Percentiles rank a stretch among this genome's conserved stretches.
Evolutionary conservation across 2,888 invertebrate genomes (phyloP).

Genomic region (Perithous albicinctus): DNA sequence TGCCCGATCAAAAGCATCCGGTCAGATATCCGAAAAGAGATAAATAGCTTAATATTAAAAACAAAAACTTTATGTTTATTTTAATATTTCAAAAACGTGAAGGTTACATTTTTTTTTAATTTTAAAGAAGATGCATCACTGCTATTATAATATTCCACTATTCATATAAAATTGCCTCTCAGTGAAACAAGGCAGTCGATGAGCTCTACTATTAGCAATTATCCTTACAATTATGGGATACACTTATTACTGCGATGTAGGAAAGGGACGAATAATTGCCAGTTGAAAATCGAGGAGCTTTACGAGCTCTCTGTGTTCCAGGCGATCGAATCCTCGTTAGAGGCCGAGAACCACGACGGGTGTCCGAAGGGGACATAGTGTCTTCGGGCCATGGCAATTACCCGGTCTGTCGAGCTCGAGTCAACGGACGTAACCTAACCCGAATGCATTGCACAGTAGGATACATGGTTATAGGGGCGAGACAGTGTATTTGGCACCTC

Average conservation of each 20-base stretch:
- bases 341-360: conserved; percentile 23
- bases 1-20: background rate
- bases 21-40: background rate
- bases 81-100: no score
- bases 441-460: conserved; percentile 62
- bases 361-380: conserved; percentile 43
- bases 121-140: no score
- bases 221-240: no score
- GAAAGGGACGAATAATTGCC: background rate
- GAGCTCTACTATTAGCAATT: background rate
- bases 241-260: background rate
- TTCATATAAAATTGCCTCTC: no score
- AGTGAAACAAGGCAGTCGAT: background rate
- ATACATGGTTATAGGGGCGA: conserved; percentile 43
- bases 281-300: conserved; percentile 18
- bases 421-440: conserved; percentile 66
- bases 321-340: conserved; percentile 49
- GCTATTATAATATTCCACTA: no score
- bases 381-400: conserved; percentile 63
- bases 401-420: conserved; percentile 65
- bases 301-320: conserved; percentile 49
- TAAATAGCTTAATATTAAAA: background rate
- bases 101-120: no score
- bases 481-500: conserved; percentile 74
- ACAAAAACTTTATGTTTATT: no score